These are phyloP conservation scores for Ischnura elegans DNA, from an alignment of 2,888 invertebrate species.

Conservation along the genomic window DNA sequence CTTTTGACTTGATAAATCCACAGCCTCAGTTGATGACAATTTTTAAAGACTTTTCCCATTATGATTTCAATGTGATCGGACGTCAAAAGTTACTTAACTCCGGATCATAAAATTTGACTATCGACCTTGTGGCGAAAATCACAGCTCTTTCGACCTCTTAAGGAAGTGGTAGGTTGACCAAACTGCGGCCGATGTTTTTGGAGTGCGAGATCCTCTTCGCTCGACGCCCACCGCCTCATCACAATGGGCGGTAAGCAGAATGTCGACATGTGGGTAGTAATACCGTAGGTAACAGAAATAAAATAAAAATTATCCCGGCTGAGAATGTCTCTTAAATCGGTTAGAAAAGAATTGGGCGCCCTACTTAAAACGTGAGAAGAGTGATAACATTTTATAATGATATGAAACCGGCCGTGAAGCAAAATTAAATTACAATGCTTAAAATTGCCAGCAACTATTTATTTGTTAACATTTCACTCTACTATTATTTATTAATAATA, in stretches of 20 bases:
- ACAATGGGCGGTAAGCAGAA: not conserved
- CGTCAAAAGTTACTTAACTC: not conserved
- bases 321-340: too few species aligned
- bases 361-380: too few species aligned
- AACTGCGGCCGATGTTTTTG: not conserved
- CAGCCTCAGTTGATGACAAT: not conserved
- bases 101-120: not conserved
- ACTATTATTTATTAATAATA: too few species aligned
- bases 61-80: constrained; percentile 11
- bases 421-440: too few species aligned
- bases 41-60: not conserved
- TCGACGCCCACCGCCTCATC: not conserved
- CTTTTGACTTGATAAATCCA: too few species aligned
- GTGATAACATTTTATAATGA: too few species aligned
- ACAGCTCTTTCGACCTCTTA: not conserved
- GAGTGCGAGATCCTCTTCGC: not conserved
- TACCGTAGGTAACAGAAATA: not conserved
- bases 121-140: not conserved
- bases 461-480: too few species aligned
- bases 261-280: not conserved
- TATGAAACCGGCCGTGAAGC: not conserved
- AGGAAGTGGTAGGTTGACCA: not conserved
- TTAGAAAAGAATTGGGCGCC: too few species aligned
- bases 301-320: not conserved
- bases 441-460: too few species aligned